phyloP scores from a whole-genome alignment of 2,113 vertebrate genomes.

The Mirounga angustirostris region DNA sequence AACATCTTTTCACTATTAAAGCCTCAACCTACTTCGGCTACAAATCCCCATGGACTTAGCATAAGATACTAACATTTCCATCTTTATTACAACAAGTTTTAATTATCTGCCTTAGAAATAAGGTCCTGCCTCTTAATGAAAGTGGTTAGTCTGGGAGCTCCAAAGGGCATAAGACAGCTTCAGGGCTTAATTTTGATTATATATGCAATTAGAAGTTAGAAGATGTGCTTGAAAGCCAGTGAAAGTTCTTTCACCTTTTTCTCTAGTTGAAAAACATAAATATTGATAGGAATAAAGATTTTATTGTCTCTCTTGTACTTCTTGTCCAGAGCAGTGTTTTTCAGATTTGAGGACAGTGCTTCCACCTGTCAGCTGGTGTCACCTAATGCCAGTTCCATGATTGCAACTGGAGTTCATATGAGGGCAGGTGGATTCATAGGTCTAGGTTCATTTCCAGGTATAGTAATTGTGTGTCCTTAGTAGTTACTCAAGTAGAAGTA shows the following conservation, averaged over 20 bases:
- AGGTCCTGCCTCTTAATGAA: conserved; percentile 54
- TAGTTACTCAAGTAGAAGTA: neutral
- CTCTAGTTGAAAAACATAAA: neutral
- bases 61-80: conserved; percentile 59
- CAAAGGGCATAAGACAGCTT: conserved; percentile 5
- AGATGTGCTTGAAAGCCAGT: conserved; percentile 21
- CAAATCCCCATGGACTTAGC: conserved; percentile 59
- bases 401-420: neutral
- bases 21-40: conserved; percentile 67
- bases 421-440: neutral
- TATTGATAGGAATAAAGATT: neutral
- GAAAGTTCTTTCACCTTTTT: neutral
- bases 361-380: neutral
- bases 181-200: conserved; percentile 34
- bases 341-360: neutral
- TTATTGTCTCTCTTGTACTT: neutral
- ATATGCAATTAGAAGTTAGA: neutral
- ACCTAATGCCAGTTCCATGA: neutral
- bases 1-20: conserved; percentile 64
- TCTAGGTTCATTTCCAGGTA: neutral
- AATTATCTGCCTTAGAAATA: conserved; percentile 76
- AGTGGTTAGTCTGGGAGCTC: conserved; percentile 38
- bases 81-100: conserved; percentile 68
- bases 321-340: neutral
- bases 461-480: neutral